A percentile compares a stretch with the other conserved stretches of the same genome.
These are phyloP conservation scores for Psittacula cyanocephala DNA, from an alignment of 2,113 vertebrate species.

Conservation along the genomic window DNA sequence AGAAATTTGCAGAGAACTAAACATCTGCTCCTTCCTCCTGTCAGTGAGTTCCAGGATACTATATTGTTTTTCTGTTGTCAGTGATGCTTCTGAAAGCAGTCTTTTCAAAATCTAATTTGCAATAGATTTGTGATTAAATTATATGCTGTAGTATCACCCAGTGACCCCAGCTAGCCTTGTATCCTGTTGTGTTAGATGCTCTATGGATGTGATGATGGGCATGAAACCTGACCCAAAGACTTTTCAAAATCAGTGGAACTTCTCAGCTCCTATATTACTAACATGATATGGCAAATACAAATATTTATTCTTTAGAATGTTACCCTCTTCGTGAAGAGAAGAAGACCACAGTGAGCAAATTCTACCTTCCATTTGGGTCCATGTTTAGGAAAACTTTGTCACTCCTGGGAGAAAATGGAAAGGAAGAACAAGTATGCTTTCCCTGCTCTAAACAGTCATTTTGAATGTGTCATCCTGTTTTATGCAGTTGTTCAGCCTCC, in stretches of 20 bases:
- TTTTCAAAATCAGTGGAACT: not conserved
- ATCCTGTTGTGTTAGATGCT: not conserved
- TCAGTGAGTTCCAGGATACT: not conserved
- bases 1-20: not conserved
- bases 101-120: not conserved
- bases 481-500: not conserved
- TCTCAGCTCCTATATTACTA: not conserved
- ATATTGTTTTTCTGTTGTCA: not conserved
- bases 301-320: not conserved
- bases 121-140: not conserved
- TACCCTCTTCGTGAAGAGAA: not conserved
- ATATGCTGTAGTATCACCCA: not conserved
- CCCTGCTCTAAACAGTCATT: not conserved
- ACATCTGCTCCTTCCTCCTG: not conserved
- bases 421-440: not conserved
- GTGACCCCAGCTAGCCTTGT: not conserved
- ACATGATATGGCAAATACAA: not conserved
- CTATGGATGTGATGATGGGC: fast-evolving
- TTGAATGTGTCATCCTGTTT: not conserved
- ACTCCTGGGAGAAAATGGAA: not conserved
- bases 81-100: not conserved
- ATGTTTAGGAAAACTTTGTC: not conserved
- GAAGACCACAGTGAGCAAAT: not conserved
- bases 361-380: not conserved
- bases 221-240: not conserved